Evolutionary conservation across 1,140 invertebrate genomes (phyloP).

Genomic region (Lasioglossum baleicum): DNA sequence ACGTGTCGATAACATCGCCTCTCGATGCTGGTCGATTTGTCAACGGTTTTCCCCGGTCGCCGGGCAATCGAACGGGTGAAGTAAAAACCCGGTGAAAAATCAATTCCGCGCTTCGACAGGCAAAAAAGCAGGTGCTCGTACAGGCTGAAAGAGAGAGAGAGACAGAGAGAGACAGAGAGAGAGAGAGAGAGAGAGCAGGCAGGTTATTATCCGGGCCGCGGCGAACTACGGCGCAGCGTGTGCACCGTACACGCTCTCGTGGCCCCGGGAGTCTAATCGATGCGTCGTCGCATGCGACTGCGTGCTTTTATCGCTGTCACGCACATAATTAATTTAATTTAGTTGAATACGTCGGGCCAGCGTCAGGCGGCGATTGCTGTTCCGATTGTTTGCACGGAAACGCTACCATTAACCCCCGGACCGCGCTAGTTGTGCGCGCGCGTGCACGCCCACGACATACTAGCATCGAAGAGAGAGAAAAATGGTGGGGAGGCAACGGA

Average conservation of each 20-base stretch:
- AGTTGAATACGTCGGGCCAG: constrained; percentile 76
- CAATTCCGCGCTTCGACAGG: constrained; percentile 40
- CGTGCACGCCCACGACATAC: constrained; percentile 46
- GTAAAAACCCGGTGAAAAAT: constrained; percentile 45
- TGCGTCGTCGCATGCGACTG: constrained; percentile 77
- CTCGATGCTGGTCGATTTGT: background rate
- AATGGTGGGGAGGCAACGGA: background rate
- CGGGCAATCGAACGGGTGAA: background rate
- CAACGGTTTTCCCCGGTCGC: background rate
- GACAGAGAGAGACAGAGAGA: no score
- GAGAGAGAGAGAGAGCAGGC: background rate
- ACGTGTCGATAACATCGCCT: constrained; percentile 8
- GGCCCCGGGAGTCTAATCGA: constrained; percentile 72
- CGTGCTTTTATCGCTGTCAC: constrained; percentile 79
- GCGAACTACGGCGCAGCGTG: constrained; percentile 20
- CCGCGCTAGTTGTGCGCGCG: constrained; percentile 8
- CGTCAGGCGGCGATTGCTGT: constrained; percentile 70
- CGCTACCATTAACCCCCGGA: constrained; percentile 64
- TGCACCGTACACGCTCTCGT: constrained; percentile 70
- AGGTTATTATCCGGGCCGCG: constrained; percentile 50
- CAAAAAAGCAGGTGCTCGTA: constrained; percentile 52
- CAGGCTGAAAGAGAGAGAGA: background rate
- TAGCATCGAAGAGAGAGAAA: constrained; percentile 29
- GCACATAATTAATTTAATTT: constrained; percentile 81
- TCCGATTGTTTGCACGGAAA: constrained; percentile 78